Evolutionary conservation across 2,888 invertebrate genomes (phyloP).

Genomic region (Lycia hirtaria): DNA sequence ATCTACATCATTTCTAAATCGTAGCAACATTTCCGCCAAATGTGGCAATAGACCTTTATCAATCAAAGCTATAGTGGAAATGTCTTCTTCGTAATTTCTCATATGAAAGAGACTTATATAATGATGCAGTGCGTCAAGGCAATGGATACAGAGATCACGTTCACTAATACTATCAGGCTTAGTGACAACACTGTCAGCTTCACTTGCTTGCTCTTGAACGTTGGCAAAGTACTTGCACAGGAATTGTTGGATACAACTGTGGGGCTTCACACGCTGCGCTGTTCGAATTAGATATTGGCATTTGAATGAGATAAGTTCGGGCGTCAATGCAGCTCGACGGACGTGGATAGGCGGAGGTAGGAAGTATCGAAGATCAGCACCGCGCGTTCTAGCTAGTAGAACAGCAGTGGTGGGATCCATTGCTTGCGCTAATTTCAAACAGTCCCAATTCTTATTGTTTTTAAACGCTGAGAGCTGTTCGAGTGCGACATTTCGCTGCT

Average conservation of each 20-base stretch:
- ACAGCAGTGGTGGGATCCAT: slow-evolving; percentile 91
- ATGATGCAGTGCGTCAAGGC: slow-evolving; percentile 75
- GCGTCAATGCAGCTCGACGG: slow-evolving; percentile 64
- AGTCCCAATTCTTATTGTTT: slow-evolving; percentile 89
- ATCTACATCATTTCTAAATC: slow-evolving; percentile 65
- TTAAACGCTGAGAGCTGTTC: slow-evolving; percentile 87
- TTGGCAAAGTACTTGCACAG: slow-evolving; percentile 73
- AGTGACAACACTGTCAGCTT: slow-evolving; percentile 66
- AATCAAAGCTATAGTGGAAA: slow-evolving; percentile 55
- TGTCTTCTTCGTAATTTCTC: slow-evolving; percentile 59
- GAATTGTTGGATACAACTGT: slow-evolving; percentile 73
- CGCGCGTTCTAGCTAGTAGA: slow-evolving; percentile 89
- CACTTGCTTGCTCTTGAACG: slow-evolving; percentile 72
- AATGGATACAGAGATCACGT: slow-evolving; percentile 68
- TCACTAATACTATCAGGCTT: slow-evolving; percentile 77
- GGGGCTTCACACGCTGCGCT: slow-evolving; percentile 61
- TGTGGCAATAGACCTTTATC: slow-evolving; percentile 61
- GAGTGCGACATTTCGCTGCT: slow-evolving; percentile 87
- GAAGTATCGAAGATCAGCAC: slow-evolving; percentile 90
- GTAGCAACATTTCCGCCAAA: slow-evolving; percentile 68
- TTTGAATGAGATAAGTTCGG: slow-evolving; percentile 73
- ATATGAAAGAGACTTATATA: slow-evolving; percentile 67
- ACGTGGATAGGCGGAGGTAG: slow-evolving; percentile 87
- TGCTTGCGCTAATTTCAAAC: slow-evolving; percentile 91
- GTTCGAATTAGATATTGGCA: slow-evolving; percentile 63